Evolutionary conservation across 2,113 vertebrate species (phyloP).

Genomic region (Silurus asotus): DNA sequence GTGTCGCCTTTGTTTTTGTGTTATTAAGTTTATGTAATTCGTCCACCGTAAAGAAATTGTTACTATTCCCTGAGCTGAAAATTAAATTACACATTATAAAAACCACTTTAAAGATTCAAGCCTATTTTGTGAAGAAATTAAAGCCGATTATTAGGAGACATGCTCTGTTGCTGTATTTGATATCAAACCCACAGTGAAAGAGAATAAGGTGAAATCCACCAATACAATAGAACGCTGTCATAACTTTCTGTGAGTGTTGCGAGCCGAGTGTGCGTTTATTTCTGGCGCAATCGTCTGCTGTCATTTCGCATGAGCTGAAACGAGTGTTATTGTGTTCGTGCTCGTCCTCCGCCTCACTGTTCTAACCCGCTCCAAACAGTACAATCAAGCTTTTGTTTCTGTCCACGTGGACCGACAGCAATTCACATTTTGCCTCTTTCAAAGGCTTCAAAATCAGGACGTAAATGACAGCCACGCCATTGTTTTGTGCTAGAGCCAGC

Average conservation of each 20-base stretch:
- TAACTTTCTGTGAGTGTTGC: neutral
- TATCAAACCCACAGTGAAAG: neutral
- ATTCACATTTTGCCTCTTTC: slow-evolving; percentile 47
- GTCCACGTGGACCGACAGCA: slow-evolving; percentile 7
- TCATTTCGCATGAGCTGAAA: slow-evolving; percentile 22
- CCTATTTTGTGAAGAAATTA: neutral
- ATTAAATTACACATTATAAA: no score
- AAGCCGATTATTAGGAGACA: neutral
- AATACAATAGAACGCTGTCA: neutral
- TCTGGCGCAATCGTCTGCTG: neutral
- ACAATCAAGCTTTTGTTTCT: slow-evolving; percentile 49
- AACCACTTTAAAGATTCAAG: neutral
- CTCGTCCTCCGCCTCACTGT: slow-evolving; percentile 9
- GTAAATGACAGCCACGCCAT: slow-evolving; percentile 28
- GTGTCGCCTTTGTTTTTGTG: neutral
- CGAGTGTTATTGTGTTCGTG: slow-evolving; percentile 25
- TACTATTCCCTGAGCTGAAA: neutral
- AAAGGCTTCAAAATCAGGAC: slow-evolving; percentile 16
- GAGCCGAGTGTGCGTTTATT: slow-evolving; percentile 2
- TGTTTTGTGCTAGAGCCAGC: slow-evolving; percentile 34
- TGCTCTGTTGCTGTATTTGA: neutral
- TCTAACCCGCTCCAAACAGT: slow-evolving; percentile 26
- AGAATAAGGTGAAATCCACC: neutral
- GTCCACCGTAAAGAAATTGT: no score
- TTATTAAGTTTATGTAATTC: neutral